phyloP scores from a whole-genome alignment of 92 coral and sea anemone genomes.

The Pocillopora meandrina region DNA sequence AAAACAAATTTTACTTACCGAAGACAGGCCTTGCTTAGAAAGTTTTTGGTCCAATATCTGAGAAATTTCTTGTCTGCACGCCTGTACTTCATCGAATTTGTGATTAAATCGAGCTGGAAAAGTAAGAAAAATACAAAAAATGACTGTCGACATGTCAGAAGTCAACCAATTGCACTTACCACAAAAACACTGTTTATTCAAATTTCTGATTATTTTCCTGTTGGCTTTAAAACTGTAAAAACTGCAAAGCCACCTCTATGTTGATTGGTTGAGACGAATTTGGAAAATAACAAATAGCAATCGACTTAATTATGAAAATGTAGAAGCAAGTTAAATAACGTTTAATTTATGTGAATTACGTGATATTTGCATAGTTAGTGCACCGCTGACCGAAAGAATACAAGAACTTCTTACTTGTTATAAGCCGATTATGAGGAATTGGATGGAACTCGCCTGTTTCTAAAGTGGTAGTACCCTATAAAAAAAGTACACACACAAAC shows the following conservation, averaged over 20 bases:
- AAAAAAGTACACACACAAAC: background rate
- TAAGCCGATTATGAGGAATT: conserved; percentile 69
- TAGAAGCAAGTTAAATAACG: background rate
- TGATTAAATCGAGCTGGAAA: conserved; percentile 84
- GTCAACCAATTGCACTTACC: background rate
- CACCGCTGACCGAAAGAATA: background rate
- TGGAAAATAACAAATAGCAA: conserved; percentile 20
- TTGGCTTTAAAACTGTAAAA: too few species aligned
- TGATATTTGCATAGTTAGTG: background rate
- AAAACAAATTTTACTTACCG: conserved; percentile 48
- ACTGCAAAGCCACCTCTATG: too few species aligned
- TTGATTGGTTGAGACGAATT: too few species aligned
- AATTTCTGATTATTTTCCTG: too few species aligned
- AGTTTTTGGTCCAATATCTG: conserved; percentile 82
- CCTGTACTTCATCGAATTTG: conserved; percentile 74
- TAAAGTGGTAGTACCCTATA: conserved; percentile 81
- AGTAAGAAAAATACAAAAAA: background rate
- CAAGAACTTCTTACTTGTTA: conserved; percentile 69
- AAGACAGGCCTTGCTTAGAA: conserved; percentile 72
- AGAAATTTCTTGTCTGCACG: conserved; percentile 80
- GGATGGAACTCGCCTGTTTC: conserved; percentile 93
- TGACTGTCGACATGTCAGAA: background rate
- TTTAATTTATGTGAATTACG: background rate
- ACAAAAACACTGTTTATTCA: too few species aligned
- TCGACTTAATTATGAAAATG: background rate